Conservation (phyloP, 2,797 vertebrate genomes). For the Periophthalmus magnuspinnatus region DNA sequence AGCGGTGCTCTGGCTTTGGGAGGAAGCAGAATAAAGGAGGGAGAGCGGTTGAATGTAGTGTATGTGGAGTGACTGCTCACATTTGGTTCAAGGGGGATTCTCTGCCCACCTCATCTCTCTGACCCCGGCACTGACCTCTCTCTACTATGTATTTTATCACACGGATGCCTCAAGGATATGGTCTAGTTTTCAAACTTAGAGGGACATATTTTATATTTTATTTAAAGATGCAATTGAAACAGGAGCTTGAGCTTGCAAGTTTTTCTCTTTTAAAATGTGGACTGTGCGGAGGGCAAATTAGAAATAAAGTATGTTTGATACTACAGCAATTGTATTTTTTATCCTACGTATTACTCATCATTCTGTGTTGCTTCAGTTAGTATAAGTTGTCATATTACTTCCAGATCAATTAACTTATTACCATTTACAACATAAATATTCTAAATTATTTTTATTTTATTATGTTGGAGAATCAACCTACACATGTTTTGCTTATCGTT, state of each 20-base stretch:
- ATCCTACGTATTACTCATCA: background rate
- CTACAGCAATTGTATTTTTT: background rate
- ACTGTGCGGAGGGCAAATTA: slow-evolving; percentile 31
- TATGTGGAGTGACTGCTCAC: slow-evolving; percentile 51
- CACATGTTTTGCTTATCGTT: background rate
- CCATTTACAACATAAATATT: background rate
- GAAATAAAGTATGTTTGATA: slow-evolving; percentile 6
- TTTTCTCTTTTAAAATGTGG: slow-evolving; percentile 47
- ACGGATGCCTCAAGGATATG: slow-evolving; percentile 55
- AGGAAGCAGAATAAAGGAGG: slow-evolving; percentile 16
- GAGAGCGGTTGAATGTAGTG: slow-evolving; percentile 40
- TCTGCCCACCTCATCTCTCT: slow-evolving; percentile 68
- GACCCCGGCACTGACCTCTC: slow-evolving; percentile 67
- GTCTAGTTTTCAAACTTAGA: slow-evolving; percentile 43
- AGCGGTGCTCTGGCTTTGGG: slow-evolving; percentile 21
- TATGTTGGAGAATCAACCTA: no score
- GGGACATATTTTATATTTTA: slow-evolving; percentile 51
- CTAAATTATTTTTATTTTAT: background rate
- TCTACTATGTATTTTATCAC: slow-evolving; percentile 57
- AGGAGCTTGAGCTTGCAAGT: slow-evolving; percentile 33
- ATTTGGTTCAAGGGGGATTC: slow-evolving; percentile 64
- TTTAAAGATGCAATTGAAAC: slow-evolving; percentile 32
- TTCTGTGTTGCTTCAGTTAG: background rate
- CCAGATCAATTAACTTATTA: background rate
- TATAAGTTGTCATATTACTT: background rate